These are phyloP conservation scores for Pseudorectes ferrugineus DNA, from an alignment of 2,113 vertebrate genomes.

Conservation along the genomic window DNA sequence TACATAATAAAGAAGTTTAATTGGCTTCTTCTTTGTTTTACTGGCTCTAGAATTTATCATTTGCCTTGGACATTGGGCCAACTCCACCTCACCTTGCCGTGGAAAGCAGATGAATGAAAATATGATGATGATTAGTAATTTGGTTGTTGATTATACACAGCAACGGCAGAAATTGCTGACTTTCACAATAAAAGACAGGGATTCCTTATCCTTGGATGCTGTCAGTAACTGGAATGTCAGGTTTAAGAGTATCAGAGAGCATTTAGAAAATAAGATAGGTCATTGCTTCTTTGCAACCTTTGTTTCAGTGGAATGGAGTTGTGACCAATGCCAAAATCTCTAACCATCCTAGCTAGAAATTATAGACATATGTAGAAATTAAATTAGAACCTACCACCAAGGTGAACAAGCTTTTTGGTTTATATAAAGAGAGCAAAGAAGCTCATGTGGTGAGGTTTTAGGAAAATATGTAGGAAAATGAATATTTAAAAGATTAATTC, in stretches of 20 bases:
- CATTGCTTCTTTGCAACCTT: not conserved
- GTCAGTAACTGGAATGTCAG: not conserved
- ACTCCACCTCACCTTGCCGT: not conserved
- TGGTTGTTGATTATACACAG: not conserved
- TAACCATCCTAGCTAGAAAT: not conserved
- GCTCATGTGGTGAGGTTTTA: fast-evolving
- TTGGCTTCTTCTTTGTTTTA: slow-evolving; percentile 9
- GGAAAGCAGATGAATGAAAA: not conserved
- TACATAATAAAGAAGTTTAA: slow-evolving; percentile 16
- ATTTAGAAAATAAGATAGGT: not conserved
- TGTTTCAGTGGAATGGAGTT: not conserved
- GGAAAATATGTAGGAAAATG: not conserved
- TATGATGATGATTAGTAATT: not conserved
- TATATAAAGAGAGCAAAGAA: not conserved
- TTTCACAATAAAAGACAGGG: not conserved
- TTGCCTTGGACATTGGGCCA: not conserved
- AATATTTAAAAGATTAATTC: not conserved
- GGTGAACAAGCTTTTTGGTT: not conserved
- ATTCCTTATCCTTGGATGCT: not conserved
- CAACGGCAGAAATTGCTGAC: not conserved
- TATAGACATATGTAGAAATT: not conserved
- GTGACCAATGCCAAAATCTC: not conserved
- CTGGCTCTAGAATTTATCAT: not conserved
- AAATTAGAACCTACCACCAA: not conserved
- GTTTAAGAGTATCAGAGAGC: not conserved